These are phyloP conservation scores for Ridgeia piscesae DNA, from an alignment of 1,140 invertebrate species.

Conservation along the genomic window DNA sequence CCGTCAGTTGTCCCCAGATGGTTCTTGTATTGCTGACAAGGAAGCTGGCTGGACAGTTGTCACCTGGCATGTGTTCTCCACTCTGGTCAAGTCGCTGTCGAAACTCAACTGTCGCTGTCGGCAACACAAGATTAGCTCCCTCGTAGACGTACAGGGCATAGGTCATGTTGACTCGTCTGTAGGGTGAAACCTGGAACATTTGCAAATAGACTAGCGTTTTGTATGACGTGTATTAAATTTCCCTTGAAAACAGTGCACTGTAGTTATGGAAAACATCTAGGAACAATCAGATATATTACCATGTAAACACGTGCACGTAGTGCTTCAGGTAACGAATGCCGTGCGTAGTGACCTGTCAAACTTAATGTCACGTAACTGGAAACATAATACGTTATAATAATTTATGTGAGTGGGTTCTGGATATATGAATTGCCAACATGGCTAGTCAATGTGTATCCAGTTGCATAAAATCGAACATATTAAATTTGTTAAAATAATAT, in stretches of 20 bases:
- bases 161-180: conserved; percentile 40
- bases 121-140: conserved; percentile 39
- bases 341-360: too few relatives aligned
- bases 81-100: conserved; percentile 29
- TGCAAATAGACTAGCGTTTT: not conserved
- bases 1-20: conserved; percentile 42
- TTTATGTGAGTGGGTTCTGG: too few relatives aligned
- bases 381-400: too few relatives aligned
- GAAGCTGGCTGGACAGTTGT: conserved; percentile 30
- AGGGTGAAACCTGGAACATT: conserved; percentile 32
- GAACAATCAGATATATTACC: not conserved
- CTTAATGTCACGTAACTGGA: too few relatives aligned
- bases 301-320: not conserved
- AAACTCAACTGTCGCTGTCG: conserved; percentile 39
- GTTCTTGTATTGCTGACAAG: conserved; percentile 32
- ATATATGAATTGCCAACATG: too few relatives aligned
- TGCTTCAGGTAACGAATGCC: not conserved
- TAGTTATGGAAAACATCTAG: not conserved
- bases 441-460: too few relatives aligned
- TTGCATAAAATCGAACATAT: too few relatives aligned
- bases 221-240: not conserved
- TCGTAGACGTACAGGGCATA: conserved; percentile 42
- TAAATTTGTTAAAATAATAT: too few relatives aligned
- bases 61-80: conserved; percentile 3
- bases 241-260: not conserved